Conservation (phyloP, 2,113 vertebrate genomes). For the Neolamprologus falcicula region DNA sequence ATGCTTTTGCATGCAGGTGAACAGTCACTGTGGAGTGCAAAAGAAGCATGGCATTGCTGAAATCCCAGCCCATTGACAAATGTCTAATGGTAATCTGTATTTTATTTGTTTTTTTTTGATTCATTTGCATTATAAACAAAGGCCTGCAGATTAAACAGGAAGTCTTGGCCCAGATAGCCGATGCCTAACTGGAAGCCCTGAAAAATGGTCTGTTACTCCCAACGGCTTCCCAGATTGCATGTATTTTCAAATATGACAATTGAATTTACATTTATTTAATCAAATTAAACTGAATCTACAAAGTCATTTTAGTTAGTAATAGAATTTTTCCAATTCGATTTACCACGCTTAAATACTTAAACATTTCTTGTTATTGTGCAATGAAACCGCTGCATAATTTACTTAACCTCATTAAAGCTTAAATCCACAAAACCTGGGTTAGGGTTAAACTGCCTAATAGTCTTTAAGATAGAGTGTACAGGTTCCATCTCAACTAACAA, state of each 20-base stretch:
- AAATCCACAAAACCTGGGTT: not conserved
- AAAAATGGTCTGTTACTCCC: not conserved
- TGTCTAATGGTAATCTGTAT: not conserved
- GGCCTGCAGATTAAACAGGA: not conserved
- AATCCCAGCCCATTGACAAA: not conserved
- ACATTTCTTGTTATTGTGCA: not conserved
- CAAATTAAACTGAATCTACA: not conserved
- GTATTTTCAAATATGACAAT: not conserved
- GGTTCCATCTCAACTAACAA: not conserved
- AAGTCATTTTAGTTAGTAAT: not conserved
- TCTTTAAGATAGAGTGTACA: not conserved
- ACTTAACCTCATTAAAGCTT: not conserved
- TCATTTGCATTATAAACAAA: not conserved
- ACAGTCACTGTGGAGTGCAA: not conserved
- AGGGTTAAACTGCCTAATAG: not conserved
- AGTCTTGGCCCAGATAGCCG: not conserved
- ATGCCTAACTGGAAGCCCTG: not conserved
- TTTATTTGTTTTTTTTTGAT: not conserved
- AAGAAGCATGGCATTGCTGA: not conserved
- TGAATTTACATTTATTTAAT: not conserved
- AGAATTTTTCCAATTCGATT: not conserved
- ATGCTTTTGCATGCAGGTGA: not conserved
- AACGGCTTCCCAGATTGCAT: not conserved
- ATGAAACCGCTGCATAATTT: not conserved
- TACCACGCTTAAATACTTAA: not conserved